Conservation (phyloP, 2,113 vertebrate species). For the Aegypius monachus region DNA sequence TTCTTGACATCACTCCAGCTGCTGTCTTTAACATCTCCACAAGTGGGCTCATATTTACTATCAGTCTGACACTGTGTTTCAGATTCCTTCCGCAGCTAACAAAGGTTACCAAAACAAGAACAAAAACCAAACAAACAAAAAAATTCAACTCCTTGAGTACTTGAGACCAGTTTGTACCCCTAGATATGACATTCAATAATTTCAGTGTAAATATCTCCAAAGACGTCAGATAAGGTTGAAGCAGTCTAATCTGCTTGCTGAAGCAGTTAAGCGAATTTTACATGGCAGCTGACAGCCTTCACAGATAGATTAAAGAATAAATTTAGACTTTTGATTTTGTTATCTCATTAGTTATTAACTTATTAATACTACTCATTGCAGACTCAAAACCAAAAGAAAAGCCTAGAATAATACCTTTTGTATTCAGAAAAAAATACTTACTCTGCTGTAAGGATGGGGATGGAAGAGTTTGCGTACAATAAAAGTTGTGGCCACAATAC, state of each 20-base stretch:
- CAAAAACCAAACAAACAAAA: neutral
- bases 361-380: neutral
- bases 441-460: conserved; percentile 81
- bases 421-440: conserved; percentile 41
- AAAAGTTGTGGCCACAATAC: conserved; percentile 91
- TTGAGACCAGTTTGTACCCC: neutral
- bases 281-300: neutral
- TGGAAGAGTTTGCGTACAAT: conserved; percentile 95
- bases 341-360: neutral
- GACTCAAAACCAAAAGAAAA: neutral
- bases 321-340: neutral
- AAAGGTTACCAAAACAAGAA: conserved; percentile 10
- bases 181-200: neutral
- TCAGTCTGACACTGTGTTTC: conserved; percentile 98
- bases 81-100: conserved; percentile 93
- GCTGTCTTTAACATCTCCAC: conserved; percentile 80
- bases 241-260: neutral
- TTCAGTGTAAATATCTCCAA: neutral
- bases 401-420: neutral
- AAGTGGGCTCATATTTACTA: conserved; percentile 82
- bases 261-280: neutral
- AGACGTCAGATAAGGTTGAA: neutral
- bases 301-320: neutral
- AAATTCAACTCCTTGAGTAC: neutral
- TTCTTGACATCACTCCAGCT: conserved; percentile 76